Evolutionary conservation across 2,888 invertebrate genomes (phyloP), one percentile per base, ranked within the genome.

Genomic region (Gnatocerus cornutus): DNA sequence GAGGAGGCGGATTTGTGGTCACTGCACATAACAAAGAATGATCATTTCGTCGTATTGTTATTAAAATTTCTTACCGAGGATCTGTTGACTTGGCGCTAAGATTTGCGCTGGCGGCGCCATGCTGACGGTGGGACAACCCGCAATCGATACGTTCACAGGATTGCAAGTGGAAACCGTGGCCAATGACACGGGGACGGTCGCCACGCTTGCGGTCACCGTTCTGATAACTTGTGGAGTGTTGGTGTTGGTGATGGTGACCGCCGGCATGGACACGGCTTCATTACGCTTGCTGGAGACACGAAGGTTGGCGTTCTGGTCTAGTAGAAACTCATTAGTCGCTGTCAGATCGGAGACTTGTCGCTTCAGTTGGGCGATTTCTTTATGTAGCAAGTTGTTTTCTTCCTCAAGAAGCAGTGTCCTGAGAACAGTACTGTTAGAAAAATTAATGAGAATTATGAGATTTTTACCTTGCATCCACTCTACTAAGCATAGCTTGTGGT

Each of bases 241-340:
- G 37, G 85, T 85, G 74, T 87, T 87, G 4, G 89, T 89, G 7
- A 90, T 87, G 1, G 89, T 89, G 1, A 89, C 89, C 7, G 89
- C 87, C 4, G 90, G 89, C 9, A 90, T 88, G 1, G 88, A 88
- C 3, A 90, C 89, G 1, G 88, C 85, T 7, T 87, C 87, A 67
- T 85, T 84, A 43, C 87, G 84, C 73, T 89, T 89, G 66, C 87
- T 88, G 9, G 88, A 88, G 71, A 91, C 86, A 29, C 93, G 86
- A 69, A 92, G 84, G 73, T 90, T 90, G 16, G 93, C 92, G 83
- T 93, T 93, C 84, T 93, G 93, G 77, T 92, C 92, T 72, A 93
- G 83, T 8, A 94, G 86, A 81, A 93, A 93, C 81, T 93, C 93
- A 82, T 94, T 94, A 6, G 93, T 92, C 1, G 92, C 92, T 33